Percentiles rank a stretch among this genome's conserved stretches.
These are phyloP conservation scores for Calameuta filiformis DNA, from an alignment of 2,888 invertebrate species.

Conservation along the genomic window DNA sequence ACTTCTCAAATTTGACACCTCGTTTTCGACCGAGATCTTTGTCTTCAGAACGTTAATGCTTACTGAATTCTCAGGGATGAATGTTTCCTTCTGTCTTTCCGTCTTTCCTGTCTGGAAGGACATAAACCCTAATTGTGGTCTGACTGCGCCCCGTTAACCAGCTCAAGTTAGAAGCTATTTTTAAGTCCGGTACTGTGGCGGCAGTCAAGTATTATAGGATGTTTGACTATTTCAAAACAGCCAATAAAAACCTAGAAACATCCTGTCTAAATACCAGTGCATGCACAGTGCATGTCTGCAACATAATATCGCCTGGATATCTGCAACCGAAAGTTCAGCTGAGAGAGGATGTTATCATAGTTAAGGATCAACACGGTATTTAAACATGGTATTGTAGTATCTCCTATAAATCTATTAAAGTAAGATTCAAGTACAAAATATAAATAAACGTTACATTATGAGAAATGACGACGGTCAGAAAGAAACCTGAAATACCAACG, in stretches of 20 bases:
- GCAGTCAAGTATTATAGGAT: constrained; percentile 35
- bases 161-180: constrained; percentile 16
- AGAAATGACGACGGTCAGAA: background rate
- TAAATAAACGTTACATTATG: background rate
- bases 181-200: constrained; percentile 30
- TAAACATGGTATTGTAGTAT: background rate
- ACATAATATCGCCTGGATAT: constrained; percentile 20
- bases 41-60: background rate
- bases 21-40: background rate
- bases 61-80: background rate
- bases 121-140: background rate
- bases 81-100: background rate
- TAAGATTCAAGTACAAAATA: too few species aligned
- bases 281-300: constrained; percentile 11
- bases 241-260: constrained; percentile 38
- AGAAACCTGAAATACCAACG: background rate
- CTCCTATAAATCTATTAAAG: background rate
- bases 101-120: constrained; percentile 12
- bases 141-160: constrained; percentile 8
- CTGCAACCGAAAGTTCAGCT: constrained; percentile 29
- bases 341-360: background rate
- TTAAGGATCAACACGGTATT: background rate
- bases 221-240: constrained; percentile 43
- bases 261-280: constrained; percentile 8
- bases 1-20: background rate